Evolutionary conservation across 2,888 invertebrate species (phyloP), one percentile per base, ranked within the genome.

Genomic region (Druceiella hillmani): DNA sequence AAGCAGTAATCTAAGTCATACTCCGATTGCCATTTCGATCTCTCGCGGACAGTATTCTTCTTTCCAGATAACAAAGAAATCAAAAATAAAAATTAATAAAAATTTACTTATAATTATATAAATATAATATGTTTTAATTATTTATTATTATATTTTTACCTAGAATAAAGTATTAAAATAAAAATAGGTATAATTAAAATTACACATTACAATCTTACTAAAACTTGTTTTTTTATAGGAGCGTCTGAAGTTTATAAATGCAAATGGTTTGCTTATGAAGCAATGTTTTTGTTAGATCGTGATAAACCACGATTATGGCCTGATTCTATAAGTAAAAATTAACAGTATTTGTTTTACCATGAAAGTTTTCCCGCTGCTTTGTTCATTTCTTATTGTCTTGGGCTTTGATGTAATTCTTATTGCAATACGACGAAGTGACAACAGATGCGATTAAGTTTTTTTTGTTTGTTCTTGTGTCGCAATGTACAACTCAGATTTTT

Each of bases 201-300:
- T 33, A 25, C 24, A 25, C 26, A 33, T 25, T 33, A 33, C 33
- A 33, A 24, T 33, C 33, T 25, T 33, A 24, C 15, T 33, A 22
- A 14, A 32, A 22, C 24, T 33, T 22, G 14, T 24, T 22, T 33
- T 32, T 33, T 33, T 33, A 33, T 12, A 25, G 25, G 33, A 33
- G 33, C 33, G 26, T 33, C 33, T 33, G 25, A 33, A 33, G 33
- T 33, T 33, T 33, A 33, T 33, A 33, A 33, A 25, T 25, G 33
- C 26, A 33, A 33, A 33, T 33, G 33, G 33, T 33, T 25, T 34
- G 34, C 34, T 34, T 34, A 26, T 34, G 34, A 34, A 26, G 34
- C 34, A 34, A 34, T 34, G 33, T 34, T 26, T 34, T 26, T 34
- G 33, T 26, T 34, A 27, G 34, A 34, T 34, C 34, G 34, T 34